Base-by-base conservation (phyloP, 2,113 vertebrate genomes). In the Notechis scutatus region DNA sequence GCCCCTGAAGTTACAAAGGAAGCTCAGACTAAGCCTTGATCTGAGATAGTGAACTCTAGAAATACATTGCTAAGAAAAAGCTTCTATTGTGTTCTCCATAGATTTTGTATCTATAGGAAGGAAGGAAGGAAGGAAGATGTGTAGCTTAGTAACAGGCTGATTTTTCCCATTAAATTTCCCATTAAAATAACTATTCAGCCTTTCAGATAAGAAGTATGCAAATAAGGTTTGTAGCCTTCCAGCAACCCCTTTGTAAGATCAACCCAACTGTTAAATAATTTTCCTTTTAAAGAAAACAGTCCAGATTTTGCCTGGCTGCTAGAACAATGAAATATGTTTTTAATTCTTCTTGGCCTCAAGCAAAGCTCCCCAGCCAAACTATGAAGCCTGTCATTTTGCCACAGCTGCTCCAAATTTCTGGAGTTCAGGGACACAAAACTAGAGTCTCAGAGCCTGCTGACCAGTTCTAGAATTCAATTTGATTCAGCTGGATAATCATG, bases 191-290 rank as follows among this genome's bases (percentile, higher is more conserved):
- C 74, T 5, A 69, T 39, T 90, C 2, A 0, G 26, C 90, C 20
- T 94, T 93, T 93, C 89, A 45, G 74, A 92, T 0, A 91, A 94
- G 88, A n/a, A 15, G 39, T 88, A 94, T 91, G 87, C 2, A 94
- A 94, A 91, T 91, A 14, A 42, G 18, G 34, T 74, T 39, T 96
- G 74, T 54, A 4, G 55, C 93, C 74, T 94, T 85, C 90, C 15
- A 91, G 29, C 7, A 85, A 81, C 93, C 87, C 91, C 89, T 85
- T 94, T 95, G 61, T 88, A 89, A 91, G 88, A 88, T 90, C 20
- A 81, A 39, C 59, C 64, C 87, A 90, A 61, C 15, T 42, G 57
- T 85, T 91, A 81, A 91, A 87, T 81, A 14, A 0, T 88, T 12
- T 92, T 26, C 55, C 39, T 95, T 26, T 34, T 54, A 6, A 12